These are phyloP conservation scores for Hymenochirus boettgeri DNA, from an alignment of 2,113 vertebrate species.

Conservation along the genomic window DNA sequence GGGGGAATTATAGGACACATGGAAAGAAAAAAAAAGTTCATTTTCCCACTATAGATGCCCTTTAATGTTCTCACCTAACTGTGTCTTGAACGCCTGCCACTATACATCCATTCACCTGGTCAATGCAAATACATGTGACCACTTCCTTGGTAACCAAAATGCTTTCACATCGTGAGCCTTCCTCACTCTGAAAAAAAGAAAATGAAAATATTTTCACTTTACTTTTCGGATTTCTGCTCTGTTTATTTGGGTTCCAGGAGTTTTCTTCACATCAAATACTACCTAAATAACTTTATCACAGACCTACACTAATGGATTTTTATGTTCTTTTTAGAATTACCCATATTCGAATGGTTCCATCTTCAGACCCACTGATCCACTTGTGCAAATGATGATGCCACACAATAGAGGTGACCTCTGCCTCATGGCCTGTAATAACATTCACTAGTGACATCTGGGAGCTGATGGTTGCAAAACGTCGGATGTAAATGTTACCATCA, in stretches of 20 bases:
- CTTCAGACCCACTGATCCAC: constrained; percentile 50
- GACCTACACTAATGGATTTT: no score
- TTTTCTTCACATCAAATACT: no score
- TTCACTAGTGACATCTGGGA: constrained; percentile 44
- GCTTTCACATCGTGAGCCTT: constrained; percentile 40
- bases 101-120: constrained; percentile 48
- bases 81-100: constrained; percentile 45
- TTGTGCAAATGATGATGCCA: constrained; percentile 44
- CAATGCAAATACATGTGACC: constrained; percentile 47
- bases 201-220: no score
- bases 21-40: no score
- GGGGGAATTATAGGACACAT: no score
- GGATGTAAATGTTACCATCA: constrained; percentile 45
- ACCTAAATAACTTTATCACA: no score
- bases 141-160: constrained; percentile 38
- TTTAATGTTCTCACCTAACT: constrained; percentile 37
- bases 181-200: constrained; percentile 46
- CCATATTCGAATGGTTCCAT: constrained; percentile 50
- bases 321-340: constrained; percentile 21
- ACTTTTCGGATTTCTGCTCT: no score
- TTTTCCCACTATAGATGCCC: no score
- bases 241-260: no score
- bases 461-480: constrained; percentile 37
- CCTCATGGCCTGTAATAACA: constrained; percentile 43
- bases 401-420: constrained; percentile 40